Base-by-base conservation (phyloP, 1,140 invertebrate species). In the Myzus persicae region DNA sequence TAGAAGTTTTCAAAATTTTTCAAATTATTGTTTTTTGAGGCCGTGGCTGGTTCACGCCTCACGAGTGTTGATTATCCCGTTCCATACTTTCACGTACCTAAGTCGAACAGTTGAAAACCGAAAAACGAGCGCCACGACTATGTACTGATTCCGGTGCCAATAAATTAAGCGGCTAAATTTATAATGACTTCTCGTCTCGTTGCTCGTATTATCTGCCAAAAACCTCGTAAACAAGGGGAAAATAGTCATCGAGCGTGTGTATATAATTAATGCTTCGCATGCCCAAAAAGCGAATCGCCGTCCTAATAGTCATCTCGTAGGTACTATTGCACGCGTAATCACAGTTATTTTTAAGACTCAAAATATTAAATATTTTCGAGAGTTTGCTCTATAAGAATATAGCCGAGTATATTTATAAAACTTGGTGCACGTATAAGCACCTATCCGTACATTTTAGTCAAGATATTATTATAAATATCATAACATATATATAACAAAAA, bases 151-250 rank as follows among this genome's bases (percentile, higher is more conserved):
- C 82, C 18, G 44, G 44, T 46, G 85, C 84, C 84, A 44, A 76
- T 76, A 76, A 85, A 85, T 38, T 40, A 84, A 14, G n/a, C 85
- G 85, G 85, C 85, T 46, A 88, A 88, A 88, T 46, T 88, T 88
- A 76, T 76, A 88, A 88, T 44, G 31, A n/a, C 59, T 88, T 36
- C n/a, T 46, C 26, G 44, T 44, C 59, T 40, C 82, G 82, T 40
- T 26, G 26, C 26, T 20, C 11, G 31, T 11, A n/a, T 87, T 20
- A 31, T 87, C 31, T 88, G 85, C 85, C 85, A 88, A 88, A n/a
- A 88, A 22, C n/a, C n/a, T 22, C 8, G 44, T 88, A 88, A 87
- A 87, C 84, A 87, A 44, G 84, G 36, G 14, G 84, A 44, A 87
- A 85, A 88, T 22, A 46, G 42, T 44, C 31, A 26, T 46, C 31